Conservation (phyloP, 2,888 invertebrate genomes). For the Branchipolynoe longqiensis region DNA sequence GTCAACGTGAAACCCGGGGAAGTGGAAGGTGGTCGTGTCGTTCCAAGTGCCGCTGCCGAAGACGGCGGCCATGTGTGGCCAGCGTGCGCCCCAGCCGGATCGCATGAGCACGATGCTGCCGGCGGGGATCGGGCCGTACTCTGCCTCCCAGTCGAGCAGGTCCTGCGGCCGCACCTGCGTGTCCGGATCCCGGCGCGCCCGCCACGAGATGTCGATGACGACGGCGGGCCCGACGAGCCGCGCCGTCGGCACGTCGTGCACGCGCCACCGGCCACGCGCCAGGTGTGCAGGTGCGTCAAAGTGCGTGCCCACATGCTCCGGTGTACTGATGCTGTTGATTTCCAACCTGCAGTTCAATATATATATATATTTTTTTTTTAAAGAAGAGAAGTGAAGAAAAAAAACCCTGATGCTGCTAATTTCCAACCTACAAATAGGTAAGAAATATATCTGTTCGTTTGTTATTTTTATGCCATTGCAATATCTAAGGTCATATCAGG, state of each 20-base stretch:
- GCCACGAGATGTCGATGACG: neutral
- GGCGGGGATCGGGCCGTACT: slow-evolving; percentile 24
- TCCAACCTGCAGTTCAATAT: no score
- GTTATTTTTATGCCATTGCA: no score
- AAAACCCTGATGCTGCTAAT: no score
- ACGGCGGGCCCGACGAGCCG: slow-evolving; percentile 5
- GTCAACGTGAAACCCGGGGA: slow-evolving; percentile 1
- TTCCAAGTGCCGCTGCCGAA: neutral
- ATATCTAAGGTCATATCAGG: no score
- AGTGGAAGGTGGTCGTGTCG: neutral
- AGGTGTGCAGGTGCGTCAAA: slow-evolving; percentile 35
- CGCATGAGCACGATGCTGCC: neutral
- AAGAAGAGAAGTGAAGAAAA: no score
- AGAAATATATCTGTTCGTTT: no score
- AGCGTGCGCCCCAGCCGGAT: neutral
- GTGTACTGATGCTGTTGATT: no score
- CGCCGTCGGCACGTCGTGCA: neutral
- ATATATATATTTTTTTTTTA: no score
- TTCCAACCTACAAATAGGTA: no score
- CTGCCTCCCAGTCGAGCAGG: slow-evolving; percentile 6
- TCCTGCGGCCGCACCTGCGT: neutral
- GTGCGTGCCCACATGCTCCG: slow-evolving; percentile 35
- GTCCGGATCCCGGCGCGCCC: neutral
- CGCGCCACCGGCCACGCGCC: neutral
- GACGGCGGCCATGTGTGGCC: neutral